Evolutionary conservation across 2,797 vertebrate species (phyloP), one percentile per base, ranked within the genome.

Genomic region (Esox lucius): DNA sequence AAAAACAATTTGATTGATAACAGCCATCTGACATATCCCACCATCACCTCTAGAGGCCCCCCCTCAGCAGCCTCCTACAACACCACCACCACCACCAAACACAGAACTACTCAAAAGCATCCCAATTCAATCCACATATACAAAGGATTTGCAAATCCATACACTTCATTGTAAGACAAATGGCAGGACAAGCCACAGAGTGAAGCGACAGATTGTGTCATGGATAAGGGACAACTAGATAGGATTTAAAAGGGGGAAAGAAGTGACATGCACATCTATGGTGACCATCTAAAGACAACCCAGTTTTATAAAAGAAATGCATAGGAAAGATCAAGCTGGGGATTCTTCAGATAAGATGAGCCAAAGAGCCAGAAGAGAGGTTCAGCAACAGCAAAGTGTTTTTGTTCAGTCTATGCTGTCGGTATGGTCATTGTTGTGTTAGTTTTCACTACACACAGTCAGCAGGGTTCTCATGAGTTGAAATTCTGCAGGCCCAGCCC

Each of bases 391-490:
- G 19, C 4, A 22, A 8, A 0, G 11, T 13, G 22, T 5, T 64
- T 28, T 5, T 28, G 22, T 31, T 16, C 26, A 28, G 61, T 26
- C 61, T 64, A 64, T 5, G 16, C 7, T 39, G 64, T 66, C 64
- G 8, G 24, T 70, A 5, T 17, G 24, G 79, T 59, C 28, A 77
- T 4, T 56, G 19, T 24, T 48, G 7, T 33, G 13, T 1, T 12
- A 70, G 69, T 62, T 51, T 72, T 70, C 31, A 61, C 28, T 28
- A 28, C 51, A 69, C 72, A 68, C 51, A 68, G 73, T 82, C 86
- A 90, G 87, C 72, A n/a, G n/a, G 73, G 76, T 78, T 51, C 79
- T 84, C 83, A 87, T 83, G 72, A 84, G 80, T 81, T 79, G 89
- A 68, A 74, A 89, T 89, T 46, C 88, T 83, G 78, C 79, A 83